Percentiles rank a stretch among this genome's conserved stretches.
Conservation (phyloP, 2,888 invertebrate genomes). For the Byasa hedistus region DNA sequence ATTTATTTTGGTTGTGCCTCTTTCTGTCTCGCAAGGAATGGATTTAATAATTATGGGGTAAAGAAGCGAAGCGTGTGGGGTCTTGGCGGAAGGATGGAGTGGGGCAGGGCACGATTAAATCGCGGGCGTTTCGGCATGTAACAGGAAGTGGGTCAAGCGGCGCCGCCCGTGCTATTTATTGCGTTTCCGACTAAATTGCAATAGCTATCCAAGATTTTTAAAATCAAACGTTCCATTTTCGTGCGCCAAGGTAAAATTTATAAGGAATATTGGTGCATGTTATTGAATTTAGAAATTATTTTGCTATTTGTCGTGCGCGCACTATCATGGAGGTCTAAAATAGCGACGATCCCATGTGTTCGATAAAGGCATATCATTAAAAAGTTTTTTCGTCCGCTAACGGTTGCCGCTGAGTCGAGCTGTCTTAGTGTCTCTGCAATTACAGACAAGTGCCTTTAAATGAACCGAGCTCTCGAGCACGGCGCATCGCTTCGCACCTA, state of each 20-base stretch:
- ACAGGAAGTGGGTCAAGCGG: conserved; percentile 78
- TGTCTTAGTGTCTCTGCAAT: conserved; percentile 77
- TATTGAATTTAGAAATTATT: not conserved
- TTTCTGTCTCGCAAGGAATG: conserved; percentile 64
- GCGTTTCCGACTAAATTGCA: conserved; percentile 73
- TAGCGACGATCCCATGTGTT: conserved; percentile 21
- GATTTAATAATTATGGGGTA: conserved; percentile 74
- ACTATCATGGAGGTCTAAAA: not conserved
- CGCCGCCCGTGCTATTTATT: conserved; percentile 75
- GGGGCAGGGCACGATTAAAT: conserved; percentile 74
- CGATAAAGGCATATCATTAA: conserved; percentile 69
- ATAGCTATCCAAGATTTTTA: conserved; percentile 50
- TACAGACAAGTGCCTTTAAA: conserved; percentile 79
- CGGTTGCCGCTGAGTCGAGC: conserved; percentile 60
- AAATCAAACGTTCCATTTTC: conserved; percentile 26
- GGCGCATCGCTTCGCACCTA: conserved; percentile 72
- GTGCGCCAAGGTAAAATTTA: not conserved
- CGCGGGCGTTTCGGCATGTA: conserved; percentile 77
- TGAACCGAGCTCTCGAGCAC: conserved; percentile 79
- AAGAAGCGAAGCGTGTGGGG: conserved; percentile 71
- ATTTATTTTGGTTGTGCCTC: conserved; percentile 52
- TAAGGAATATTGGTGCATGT: not conserved
- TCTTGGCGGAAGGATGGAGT: conserved; percentile 67
- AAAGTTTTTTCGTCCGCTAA: conserved; percentile 73
- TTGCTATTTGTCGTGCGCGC: not conserved